Evolutionary conservation across 1,140 invertebrate species (phyloP), one percentile per base, ranked within the genome.

Genomic region (Eumaeus atala): DNA sequence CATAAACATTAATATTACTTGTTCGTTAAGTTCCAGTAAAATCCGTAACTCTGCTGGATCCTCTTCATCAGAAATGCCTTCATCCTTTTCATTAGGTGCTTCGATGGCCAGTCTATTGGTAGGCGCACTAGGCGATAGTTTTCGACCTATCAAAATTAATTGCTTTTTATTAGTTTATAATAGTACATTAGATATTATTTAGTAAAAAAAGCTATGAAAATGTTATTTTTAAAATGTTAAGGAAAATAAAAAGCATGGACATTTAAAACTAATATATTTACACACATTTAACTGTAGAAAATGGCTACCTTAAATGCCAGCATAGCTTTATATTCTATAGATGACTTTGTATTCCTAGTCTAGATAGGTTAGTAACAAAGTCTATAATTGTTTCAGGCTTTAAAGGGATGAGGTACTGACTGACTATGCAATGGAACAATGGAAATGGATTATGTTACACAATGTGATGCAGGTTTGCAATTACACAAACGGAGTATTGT

Each of bases 21-120:
- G 93, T 87, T 97, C 95, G 70, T 94, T 93, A n/a, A 97, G 86
- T 81, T 97, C 95, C 34, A 97, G 79, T 59, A 96, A 91, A 28
- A 97, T 87, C 66, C 93, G 91, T 42, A 95, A 73, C 70, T 95
- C 94, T 33, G 91, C 90, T 9, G 92, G 89, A 78, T 95, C 93
- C 64, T 95, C 93, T 74, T 94, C 92, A 70, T 93, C 92, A 6
- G 91, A 92, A 59, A 92, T 92, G 35, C 91, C 91, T 77, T 94
- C 92, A 74, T 93, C 92, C 72, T 93, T 93, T 66, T 93, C 91
- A 35, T 89, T 87, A 33, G 88, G 84, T 56, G 89, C 84, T 74
- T 94, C 92, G 51, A 92, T 90, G n/a, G 89, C 89, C 53, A 92
- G 74, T 61, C 91, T 87, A 59, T 89, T 90, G 40, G 80, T 80